Evolutionary conservation across 2,113 vertebrate species (phyloP), one percentile per base, ranked within the genome.

Genomic region (Strix uralensis): DNA sequence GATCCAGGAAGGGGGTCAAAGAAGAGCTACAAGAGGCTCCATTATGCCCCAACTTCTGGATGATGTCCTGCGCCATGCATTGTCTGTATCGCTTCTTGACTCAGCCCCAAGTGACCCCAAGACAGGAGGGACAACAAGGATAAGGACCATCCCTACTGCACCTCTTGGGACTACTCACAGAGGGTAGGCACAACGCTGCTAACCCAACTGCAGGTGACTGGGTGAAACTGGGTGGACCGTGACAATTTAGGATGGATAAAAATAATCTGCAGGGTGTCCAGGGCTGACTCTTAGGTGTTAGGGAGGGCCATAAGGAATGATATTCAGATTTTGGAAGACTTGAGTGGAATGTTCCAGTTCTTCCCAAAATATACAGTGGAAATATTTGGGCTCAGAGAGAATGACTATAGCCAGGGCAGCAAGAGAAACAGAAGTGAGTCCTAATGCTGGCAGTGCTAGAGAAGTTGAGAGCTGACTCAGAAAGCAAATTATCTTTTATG

Each of bases 361-460:
- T 86, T 96, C 92, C 65, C 92, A 95, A 96, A 95, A 93, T 93
- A 95, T 5, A 94, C 82, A 91, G 92, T 93, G 96, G 96, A 97
- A 97, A 95, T 36, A 86, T 34, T 19, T 82, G 58, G 67, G 90
- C 72, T 96, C 42, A 78, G 55, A 78, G 32, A 49, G 80, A 51
- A 11, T 21, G 9, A 52, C 79, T 49, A n/a, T 2, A 88, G 92
- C 93, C 96, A 94, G 88, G 63, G 36, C 55, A 96, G 91, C 26
- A 63, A 65, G 80, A 93, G 86, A 61, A 95, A 30, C 51, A 86
- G 94, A 54, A 69, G 70, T 1, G 2, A 78, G 69, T 49, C 15
- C 83, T 22, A 29, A 46, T n/a, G 42, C 84, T 94, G 94, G 92
- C 88, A 94, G 62, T 0, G 10, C 82, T 92, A 38, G 30, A 71